Evolutionary conservation across 2,888 invertebrate species (phyloP), one percentile per base, ranked within the genome.

Genomic region (Agrochola circellaris): DNA sequence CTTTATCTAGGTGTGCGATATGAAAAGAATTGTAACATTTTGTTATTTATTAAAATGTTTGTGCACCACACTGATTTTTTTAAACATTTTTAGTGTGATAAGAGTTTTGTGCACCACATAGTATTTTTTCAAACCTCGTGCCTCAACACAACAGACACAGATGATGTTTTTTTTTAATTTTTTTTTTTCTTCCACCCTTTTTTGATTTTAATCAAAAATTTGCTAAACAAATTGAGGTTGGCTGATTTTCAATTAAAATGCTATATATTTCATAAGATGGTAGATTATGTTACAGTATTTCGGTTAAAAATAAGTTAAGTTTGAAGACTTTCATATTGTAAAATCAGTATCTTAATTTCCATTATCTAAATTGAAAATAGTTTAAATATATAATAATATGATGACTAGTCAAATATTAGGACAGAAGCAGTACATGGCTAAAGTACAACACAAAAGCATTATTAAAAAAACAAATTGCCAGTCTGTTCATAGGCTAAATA

Each of bases 361-460:
- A 58, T 73, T 30, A 62, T 17, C 4, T 38, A 71, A 66, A 73
- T 73, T 65, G 23, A 61, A 67, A 75, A 67, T 66, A 69, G 30
- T 58, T 45, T 60, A 66, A 51, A 51, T 45, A 61, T 38, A 72
- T 45, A 62, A 23, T 66, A 73, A 60, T 77, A 62, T 70, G 73
- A 67, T 75, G 77, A 85, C 83, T 85, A 85, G 73, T 65, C 34
- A 65, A 72, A 56, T 77, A 71, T 61, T 48, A 65, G 74, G 62
- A 78, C 62, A 38, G 23, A 81, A 76, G 74, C 73, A 82, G 9
- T 64, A 56, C 1, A 66, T 83, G 60, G 64, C 74, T 61, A 64
- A 75, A 83, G 17, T 76, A 83, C 84, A 83, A 80, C 60, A 82
- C 82, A 79, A 73, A 83, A 83, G 82, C 83, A 66, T 69, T 69